These are phyloP conservation scores for Fulica atra DNA, from an alignment of 2,113 vertebrate genomes.

Conservation along the genomic window DNA sequence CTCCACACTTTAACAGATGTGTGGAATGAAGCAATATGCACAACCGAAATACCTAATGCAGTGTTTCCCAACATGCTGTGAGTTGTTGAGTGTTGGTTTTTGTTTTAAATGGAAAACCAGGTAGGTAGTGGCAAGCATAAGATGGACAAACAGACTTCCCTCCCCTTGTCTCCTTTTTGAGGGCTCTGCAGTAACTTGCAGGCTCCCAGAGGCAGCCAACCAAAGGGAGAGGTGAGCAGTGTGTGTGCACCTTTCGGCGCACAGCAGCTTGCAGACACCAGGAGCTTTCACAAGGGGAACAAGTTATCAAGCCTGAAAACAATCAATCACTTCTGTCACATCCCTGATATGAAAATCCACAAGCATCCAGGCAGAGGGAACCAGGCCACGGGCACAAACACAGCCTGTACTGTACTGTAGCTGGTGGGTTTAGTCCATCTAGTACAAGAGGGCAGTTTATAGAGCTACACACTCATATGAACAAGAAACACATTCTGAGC, in stretches of 20 bases:
- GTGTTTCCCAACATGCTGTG: neutral
- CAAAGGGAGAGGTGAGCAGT: neutral
- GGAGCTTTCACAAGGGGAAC: neutral
- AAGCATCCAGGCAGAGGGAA: neutral
- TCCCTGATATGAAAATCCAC: neutral
- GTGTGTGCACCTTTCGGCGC: fast-evolving
- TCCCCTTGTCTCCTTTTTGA: neutral
- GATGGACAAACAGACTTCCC: neutral
- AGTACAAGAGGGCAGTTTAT: neutral
- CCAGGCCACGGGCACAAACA: neutral
- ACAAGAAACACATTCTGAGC: neutral
- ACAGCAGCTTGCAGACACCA: neutral
- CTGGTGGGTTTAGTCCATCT: neutral
- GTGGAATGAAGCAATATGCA: neutral
- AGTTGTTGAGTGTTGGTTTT: neutral
- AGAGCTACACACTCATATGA: neutral
- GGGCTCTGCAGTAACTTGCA: neutral
- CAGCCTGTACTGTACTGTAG: neutral
- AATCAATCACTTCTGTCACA: neutral
- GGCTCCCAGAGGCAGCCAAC: neutral
- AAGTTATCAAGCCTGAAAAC: neutral
- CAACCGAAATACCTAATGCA: neutral
- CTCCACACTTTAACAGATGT: neutral
- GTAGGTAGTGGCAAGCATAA: neutral
- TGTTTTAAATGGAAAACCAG: neutral